Base-by-base conservation (phyloP, 2,113 vertebrate species). In the Rutilus rutilus region DNA sequence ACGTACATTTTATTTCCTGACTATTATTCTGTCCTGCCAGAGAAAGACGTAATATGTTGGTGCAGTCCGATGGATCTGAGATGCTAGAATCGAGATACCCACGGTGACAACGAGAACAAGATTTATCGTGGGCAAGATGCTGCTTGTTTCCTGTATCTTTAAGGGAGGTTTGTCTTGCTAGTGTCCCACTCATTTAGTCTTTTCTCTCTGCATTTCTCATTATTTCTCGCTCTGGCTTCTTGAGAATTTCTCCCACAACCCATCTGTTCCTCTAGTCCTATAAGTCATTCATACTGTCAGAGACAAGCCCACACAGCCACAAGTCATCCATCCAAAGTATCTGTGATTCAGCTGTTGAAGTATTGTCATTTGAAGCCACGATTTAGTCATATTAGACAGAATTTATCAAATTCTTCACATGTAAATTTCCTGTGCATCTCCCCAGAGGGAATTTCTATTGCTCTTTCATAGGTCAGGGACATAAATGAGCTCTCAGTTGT, bases 241-340 rank as follows among this genome's bases (percentile, higher is more conserved):
- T 54, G 73, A 83, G 80, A 88, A 88, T 73, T 84, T 88, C 87
- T 83, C 87, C 87, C 84, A 88, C 87, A 76, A 64, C 59, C 87
- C 87, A 88, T 88, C 87, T 88, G 87, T 84, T 86, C 78, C 59
- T 82, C 67, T 69, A 83, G 84, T 85, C 82, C 52, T 86, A 57
- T 77, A 86, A 86, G 60, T 88, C 87, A 88, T 88, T 82, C 87
- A 85, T 87, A 85, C 82, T 80, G 86, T 64, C 57, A 74, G 42
- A 80, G 65, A 80, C 33, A 17, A 85, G 82, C 86, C 86, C 83
- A 85, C 86, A 87, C 86, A 85, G 59, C 71, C 82, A 84, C 82
- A 87, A 78, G 76, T 74, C 64, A 81, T 79, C 86, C 82, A 80
- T 60, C 78, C 67, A 85, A 78, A 87, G 64, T 85, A 74, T 77